Base-by-base conservation (phyloP, 2,113 vertebrate species). In the Phoxinus phoxinus region DNA sequence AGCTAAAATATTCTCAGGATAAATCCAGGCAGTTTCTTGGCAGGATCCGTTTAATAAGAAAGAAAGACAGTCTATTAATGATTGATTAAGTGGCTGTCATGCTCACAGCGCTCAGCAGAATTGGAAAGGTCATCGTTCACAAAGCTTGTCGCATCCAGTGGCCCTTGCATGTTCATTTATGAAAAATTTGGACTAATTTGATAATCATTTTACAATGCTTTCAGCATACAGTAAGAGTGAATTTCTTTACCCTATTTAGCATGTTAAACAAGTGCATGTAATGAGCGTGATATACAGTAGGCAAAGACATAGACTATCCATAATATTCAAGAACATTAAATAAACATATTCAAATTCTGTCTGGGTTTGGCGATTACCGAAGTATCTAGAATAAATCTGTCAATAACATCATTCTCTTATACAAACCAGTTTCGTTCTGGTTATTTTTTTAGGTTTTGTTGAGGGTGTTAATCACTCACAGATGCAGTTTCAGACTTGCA, bases 401-500 rank as follows among this genome's bases (percentile, higher is more conserved):
- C 13, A 63, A n/a, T 65, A 69, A 1, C 30, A 37, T 37, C 30
- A 12, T 71, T 41, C 1, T 23, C 67, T 23, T 41, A 41, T 41
- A 37, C 32, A 3, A 4, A 71, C 11, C 1, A 6, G 0, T 25
- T 46, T 73, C 46, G 71, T 46, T 73, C 12, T 46, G 10, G 3
- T n/a, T 11, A 5, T 23, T 4, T 3, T 32, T 8, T 21, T 56
- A 80, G 61, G 10, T 13, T 25, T 19, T 48, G 0, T 41, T 61
- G 15, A 44, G 6, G 6, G 10, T 84, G 72, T 58, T 46, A 61
- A 27, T 65, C 17, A 65, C 73, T 58, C 46, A 51, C n/a, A 37
- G 61, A 77, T 77, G 37, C 83, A 77, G 73, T 76, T 88, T 88
- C 79, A 88, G 78, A 78, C 78, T 81, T 87, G 76, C 32, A 53